Evolutionary conservation across 2,113 vertebrate species (phyloP).

Genomic region (Ctenodactylus gundi): DNA sequence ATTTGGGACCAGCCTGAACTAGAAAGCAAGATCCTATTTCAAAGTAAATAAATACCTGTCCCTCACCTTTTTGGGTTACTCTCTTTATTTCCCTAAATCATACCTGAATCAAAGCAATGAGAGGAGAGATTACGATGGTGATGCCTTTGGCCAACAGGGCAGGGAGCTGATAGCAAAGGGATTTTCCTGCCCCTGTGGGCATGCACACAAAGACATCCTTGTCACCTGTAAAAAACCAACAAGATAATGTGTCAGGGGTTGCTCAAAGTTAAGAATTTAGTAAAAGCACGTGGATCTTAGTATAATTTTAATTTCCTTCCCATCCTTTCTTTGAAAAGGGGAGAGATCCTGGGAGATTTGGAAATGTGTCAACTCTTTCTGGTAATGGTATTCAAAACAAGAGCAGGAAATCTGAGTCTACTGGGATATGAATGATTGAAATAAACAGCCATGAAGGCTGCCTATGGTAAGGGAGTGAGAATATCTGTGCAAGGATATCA

Average conservation of each 20-base stretch:
- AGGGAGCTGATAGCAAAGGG: conserved; percentile 97
- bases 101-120: conserved; percentile 98
- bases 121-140: conserved; percentile 95
- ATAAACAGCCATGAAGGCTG: not conserved
- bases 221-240: conserved; percentile 88
- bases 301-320: not conserved
- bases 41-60: not conserved
- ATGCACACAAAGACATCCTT: conserved; percentile 98
- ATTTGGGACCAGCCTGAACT: too few species aligned
- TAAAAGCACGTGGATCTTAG: not conserved
- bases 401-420: not conserved
- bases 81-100: conserved; percentile 52
- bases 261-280: conserved; percentile 13
- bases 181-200: conserved; percentile 98
- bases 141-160: conserved; percentile 93
- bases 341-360: not conserved
- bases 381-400: not conserved
- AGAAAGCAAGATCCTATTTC: too few species aligned
- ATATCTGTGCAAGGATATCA: not conserved
- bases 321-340: not conserved
- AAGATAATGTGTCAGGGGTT: not conserved
- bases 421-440: not conserved
- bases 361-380: not conserved
- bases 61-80: not conserved
- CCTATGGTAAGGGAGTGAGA: not conserved